A percentile compares a stretch with the other conserved stretches of the same genome.
These are phyloP conservation scores for Clusia tigrina DNA, from an alignment of 2,888 invertebrate species.

Conservation along the genomic window DNA sequence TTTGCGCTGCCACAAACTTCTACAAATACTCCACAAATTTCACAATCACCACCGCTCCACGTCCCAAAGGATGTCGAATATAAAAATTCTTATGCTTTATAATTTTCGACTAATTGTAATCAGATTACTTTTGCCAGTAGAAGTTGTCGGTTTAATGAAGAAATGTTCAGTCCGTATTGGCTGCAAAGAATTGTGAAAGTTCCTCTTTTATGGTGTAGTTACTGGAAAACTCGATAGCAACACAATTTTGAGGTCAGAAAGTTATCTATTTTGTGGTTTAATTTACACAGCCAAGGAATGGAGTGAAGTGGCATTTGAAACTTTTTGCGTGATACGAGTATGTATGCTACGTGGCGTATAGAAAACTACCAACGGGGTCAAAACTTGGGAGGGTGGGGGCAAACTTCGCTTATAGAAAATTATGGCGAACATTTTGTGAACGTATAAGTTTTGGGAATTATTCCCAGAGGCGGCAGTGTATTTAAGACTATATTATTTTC, in stretches of 20 bases:
- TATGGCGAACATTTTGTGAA: no score
- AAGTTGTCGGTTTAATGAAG: not conserved
- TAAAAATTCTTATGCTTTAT: no score
- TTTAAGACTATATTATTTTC: no score
- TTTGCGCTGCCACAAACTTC: no score
- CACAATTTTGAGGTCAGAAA: slow-evolving; percentile 41
- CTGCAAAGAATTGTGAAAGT: no score
- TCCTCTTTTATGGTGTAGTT: not conserved
- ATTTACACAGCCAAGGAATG: slow-evolving; percentile 23
- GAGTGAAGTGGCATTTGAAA: not conserved
- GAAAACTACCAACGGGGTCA: not conserved
- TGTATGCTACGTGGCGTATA: not conserved
- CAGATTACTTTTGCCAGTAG: not conserved
- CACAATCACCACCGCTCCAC: no score
- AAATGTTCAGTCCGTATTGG: not conserved
- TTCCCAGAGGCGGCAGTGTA: no score
- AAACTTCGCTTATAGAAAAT: not conserved
- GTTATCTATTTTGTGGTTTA: slow-evolving; percentile 44
- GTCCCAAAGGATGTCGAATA: no score
- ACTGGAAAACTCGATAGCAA: slow-evolving; percentile 6
- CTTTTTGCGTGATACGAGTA: not conserved
- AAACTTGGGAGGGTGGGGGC: not conserved
- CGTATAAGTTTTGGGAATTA: no score
- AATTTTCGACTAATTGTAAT: not conserved
- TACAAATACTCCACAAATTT: no score